A percentile compares a stretch with the other conserved stretches of the same genome.
phyloP scores from a whole-genome alignment of 2,797 vertebrate genomes.

The Hyperoplus lanceolatus region DNA sequence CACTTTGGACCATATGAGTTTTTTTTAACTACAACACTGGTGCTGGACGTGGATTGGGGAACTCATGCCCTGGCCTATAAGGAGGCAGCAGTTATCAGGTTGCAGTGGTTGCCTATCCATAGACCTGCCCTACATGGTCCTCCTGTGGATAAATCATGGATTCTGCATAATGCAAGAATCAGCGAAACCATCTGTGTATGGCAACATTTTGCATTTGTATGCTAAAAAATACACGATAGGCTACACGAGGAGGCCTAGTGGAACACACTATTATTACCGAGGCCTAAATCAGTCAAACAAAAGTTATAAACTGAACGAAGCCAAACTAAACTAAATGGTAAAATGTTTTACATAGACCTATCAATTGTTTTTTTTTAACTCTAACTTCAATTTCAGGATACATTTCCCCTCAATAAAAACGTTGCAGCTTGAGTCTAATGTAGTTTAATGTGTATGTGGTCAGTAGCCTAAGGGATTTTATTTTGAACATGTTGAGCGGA shows the following conservation, averaged over 20 bases:
- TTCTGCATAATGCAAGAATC: not conserved
- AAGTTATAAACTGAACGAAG: too few species aligned
- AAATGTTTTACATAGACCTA: too few species aligned
- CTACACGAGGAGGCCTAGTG: not conserved
- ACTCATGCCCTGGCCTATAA: too few species aligned
- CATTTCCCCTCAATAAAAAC: not conserved
- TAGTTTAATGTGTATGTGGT: rapidly evolving
- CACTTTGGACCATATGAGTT: not conserved
- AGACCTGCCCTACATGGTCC: too few species aligned
- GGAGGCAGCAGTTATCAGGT: not conserved
- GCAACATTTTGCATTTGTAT: not conserved
- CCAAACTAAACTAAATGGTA: too few species aligned
- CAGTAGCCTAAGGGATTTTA: slow-evolving; percentile 27
- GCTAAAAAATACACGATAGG: not conserved
- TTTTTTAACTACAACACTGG: too few species aligned
- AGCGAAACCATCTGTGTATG: not conserved
- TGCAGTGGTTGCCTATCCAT: too few species aligned
- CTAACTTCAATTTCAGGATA: too few species aligned
- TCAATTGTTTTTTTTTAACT: too few species aligned
- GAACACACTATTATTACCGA: not conserved
- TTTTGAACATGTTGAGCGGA: slow-evolving; percentile 37
- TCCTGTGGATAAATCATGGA: too few species aligned
- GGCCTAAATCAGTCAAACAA: not conserved
- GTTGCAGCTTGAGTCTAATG: too few species aligned
- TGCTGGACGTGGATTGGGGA: not conserved